Conservation (phyloP, 2,113 vertebrate genomes). For the Miniopterus natalensis region DNA sequence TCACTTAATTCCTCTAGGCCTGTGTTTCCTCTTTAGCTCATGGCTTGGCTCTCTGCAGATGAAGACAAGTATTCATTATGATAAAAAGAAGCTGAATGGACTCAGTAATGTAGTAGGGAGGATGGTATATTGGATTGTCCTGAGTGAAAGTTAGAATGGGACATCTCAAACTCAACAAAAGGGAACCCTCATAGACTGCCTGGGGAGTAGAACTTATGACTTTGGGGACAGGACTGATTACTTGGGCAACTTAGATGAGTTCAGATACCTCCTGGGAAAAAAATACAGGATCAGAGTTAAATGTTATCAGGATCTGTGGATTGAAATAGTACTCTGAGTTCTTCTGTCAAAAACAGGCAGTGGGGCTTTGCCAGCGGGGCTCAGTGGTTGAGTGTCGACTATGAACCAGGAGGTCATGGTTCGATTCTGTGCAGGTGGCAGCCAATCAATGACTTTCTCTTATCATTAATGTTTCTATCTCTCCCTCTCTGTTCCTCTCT, state of each 20-base stretch:
- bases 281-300: neutral
- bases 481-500: too few species aligned
- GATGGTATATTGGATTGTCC: neutral
- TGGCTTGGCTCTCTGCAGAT: neutral
- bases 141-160: neutral
- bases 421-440: too few species aligned
- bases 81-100: neutral
- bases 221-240: neutral
- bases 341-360: neutral
- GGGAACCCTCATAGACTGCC: neutral
- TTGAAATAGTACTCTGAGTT: neutral
- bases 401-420: too few species aligned
- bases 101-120: neutral
- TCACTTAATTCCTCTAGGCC: neutral
- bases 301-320: neutral
- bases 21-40: neutral
- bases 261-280: neutral
- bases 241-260: neutral
- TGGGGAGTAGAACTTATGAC: neutral
- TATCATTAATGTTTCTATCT: too few species aligned
- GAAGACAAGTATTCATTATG: neutral
- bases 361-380: neutral
- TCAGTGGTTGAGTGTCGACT: too few species aligned
- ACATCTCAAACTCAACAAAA: neutral
- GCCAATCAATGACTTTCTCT: too few species aligned